Conservation (phyloP, 2,797 vertebrate species). For the Ceyx erithaca region DNA sequence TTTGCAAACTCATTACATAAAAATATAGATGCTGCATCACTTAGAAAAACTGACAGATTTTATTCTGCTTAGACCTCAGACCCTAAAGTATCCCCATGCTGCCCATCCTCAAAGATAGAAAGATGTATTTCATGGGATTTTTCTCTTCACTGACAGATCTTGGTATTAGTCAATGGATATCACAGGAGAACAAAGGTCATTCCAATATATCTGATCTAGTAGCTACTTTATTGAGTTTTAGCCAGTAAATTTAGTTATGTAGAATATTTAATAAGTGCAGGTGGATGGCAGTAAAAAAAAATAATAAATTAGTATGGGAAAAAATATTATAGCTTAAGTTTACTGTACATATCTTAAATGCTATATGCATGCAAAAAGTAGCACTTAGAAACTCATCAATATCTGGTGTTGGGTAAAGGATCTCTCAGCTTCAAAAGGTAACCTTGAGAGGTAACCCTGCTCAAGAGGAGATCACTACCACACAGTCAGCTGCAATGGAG, state of each 20-base stretch:
- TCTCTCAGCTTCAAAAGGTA: background rate
- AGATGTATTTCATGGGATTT: background rate
- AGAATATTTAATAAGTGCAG: background rate
- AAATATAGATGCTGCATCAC: background rate
- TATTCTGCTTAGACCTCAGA: background rate
- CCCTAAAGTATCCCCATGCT: background rate
- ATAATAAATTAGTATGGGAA: background rate
- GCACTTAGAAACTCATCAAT: fast-evolving
- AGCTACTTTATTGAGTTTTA: background rate
- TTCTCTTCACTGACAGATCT: background rate
- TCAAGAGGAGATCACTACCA: background rate
- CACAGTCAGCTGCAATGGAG: background rate
- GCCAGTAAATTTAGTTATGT: background rate
- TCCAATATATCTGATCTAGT: background rate
- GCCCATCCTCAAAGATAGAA: background rate
- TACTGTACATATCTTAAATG: background rate
- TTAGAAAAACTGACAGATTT: background rate
- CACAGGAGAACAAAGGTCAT: background rate
- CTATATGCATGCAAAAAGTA: background rate
- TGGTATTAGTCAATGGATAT: background rate
- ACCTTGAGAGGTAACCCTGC: background rate
- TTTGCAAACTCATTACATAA: background rate
- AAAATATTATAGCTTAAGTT: background rate
- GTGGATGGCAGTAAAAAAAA: background rate
- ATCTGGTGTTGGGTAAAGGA: background rate